These are phyloP conservation scores for Limnephilus rhombicus DNA, from an alignment of 2,888 invertebrate genomes.

Conservation along the genomic window DNA sequence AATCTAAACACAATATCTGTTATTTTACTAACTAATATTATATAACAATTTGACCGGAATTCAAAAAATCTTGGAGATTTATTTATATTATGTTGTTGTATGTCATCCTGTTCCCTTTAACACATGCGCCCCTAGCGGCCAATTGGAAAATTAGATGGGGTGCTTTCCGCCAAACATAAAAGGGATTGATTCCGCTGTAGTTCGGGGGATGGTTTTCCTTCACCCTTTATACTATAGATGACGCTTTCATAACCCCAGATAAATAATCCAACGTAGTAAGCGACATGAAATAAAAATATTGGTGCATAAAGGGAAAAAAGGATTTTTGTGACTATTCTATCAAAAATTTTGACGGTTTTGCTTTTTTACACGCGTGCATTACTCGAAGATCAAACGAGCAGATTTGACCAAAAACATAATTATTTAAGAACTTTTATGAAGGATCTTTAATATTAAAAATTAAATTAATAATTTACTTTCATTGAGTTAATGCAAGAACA, in stretches of 20 bases:
- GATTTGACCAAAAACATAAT: not conserved
- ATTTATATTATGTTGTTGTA: not conserved
- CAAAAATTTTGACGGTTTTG: not conserved
- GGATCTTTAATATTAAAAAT: no score
- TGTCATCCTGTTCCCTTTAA: not conserved
- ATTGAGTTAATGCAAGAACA: not conserved
- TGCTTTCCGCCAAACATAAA: not conserved
- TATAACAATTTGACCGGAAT: no score
- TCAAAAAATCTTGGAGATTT: no score
- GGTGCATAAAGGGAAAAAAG: not conserved
- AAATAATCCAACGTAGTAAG: not conserved
- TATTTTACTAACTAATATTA: no score
- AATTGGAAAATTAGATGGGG: not conserved
- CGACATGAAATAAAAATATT: not conserved
- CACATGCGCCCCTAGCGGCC: not conserved
- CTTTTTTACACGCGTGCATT: not conserved
- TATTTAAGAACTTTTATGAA: not conserved
- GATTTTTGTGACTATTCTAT: no score
- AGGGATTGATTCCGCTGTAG: not conserved
- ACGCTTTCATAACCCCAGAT: not conserved
- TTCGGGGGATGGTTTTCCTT: not conserved
- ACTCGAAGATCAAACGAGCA: not conserved
- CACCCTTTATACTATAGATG: not conserved
- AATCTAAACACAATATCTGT: no score
- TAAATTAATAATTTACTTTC: not conserved